These are phyloP conservation scores for Ophiodon elongatus DNA, from an alignment of 2,113 vertebrate species.

Conservation along the genomic window DNA sequence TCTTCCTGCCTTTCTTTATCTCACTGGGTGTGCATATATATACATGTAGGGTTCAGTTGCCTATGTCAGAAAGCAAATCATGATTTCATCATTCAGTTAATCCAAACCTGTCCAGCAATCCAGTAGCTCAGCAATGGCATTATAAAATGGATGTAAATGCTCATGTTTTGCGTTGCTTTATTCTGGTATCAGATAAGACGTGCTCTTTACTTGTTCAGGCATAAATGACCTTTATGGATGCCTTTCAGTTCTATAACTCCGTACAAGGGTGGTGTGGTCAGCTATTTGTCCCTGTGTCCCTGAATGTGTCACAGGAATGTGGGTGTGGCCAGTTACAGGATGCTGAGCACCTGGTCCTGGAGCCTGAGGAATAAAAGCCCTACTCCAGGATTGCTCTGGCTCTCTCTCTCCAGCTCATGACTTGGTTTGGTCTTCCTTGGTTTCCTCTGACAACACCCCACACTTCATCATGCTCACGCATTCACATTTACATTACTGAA, in stretches of 20 bases:
- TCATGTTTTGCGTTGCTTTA: conserved; percentile 39
- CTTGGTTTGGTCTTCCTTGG: no score
- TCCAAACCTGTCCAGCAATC: conserved; percentile 5
- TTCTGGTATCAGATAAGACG: conserved; percentile 64
- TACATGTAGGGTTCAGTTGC: conserved; percentile 5
- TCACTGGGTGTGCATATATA: neutral
- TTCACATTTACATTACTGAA: no score
- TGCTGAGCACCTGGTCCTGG: no score
- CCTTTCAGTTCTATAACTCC: conserved; percentile 66
- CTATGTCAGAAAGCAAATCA: neutral
- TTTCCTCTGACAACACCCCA: no score
- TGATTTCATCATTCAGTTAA: neutral
- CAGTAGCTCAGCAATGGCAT: conserved; percentile 20
- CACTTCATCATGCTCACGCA: no score
- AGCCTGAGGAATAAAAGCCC: no score
- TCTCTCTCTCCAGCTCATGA: no score
- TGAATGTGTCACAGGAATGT: no score
- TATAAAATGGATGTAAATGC: conserved; percentile 40
- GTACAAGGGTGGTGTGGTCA: no score
- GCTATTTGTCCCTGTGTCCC: no score
- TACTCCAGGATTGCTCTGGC: no score
- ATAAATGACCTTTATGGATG: conserved; percentile 77
- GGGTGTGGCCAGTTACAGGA: no score
- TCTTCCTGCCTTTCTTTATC: conserved; percentile 19
- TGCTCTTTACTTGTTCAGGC: conserved; percentile 72